These are phyloP conservation scores for Drosophila mercatorum DNA, from an alignment of 2,888 invertebrate genomes.

Conservation along the genomic window DNA sequence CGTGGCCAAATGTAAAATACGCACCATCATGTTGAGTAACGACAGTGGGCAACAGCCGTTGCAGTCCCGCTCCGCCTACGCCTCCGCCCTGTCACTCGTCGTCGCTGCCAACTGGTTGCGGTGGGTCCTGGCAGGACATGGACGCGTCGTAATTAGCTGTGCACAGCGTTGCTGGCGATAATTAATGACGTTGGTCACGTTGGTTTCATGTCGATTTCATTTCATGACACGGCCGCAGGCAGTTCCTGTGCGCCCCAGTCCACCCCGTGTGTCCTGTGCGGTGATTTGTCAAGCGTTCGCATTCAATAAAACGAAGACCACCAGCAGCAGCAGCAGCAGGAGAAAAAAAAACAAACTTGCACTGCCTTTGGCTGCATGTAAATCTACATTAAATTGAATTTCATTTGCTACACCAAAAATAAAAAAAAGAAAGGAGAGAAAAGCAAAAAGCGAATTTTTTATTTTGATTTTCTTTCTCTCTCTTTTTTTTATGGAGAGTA, in stretches of 20 bases:
- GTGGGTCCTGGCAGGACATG: slow-evolving; percentile 22
- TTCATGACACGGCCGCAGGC: slow-evolving; percentile 76
- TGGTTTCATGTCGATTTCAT: slow-evolving; percentile 80
- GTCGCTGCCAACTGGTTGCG: slow-evolving; percentile 4
- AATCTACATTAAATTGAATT: slow-evolving; percentile 78
- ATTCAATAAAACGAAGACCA: slow-evolving; percentile 51
- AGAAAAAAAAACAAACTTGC: slow-evolving; percentile 33
- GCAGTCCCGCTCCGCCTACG: neutral
- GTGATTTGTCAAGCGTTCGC: slow-evolving; percentile 75
- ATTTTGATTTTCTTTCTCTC: slow-evolving; percentile 22
- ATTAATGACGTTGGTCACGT: slow-evolving; percentile 80
- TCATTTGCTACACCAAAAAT: slow-evolving; percentile 36
- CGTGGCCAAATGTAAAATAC: slow-evolving; percentile 72
- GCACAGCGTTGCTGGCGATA: slow-evolving; percentile 73
- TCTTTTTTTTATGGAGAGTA: neutral
- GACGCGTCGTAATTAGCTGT: slow-evolving; percentile 69
- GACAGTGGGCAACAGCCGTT: slow-evolving; percentile 24
- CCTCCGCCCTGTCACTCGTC: neutral
- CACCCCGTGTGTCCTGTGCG: slow-evolving; percentile 32
- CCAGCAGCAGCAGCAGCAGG: neutral
- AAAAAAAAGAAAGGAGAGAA: neutral
- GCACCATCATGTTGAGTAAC: slow-evolving; percentile 67
- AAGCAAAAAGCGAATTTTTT: slow-evolving; percentile 8
- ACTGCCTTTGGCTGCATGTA: slow-evolving; percentile 65
- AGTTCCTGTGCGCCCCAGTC: slow-evolving; percentile 15